Evolutionary conservation across 2,888 invertebrate genomes (phyloP), one percentile per base, ranked within the genome.

Genomic region (Cheilosia soror): DNA sequence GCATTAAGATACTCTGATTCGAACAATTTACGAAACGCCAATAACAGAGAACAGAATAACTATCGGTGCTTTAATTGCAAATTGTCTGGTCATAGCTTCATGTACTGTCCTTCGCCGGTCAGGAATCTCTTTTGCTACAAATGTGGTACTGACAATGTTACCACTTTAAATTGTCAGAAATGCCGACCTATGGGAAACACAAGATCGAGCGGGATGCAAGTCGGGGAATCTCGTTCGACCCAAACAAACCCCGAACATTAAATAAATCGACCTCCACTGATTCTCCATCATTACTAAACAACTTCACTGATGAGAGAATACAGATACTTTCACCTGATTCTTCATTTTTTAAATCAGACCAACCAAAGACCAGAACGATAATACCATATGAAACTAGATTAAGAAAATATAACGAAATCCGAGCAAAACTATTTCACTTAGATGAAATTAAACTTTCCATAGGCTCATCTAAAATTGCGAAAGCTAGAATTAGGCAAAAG

Each of bases 141-240:
- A 29, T 53, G 53, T 13, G 29, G 53, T 2, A 1, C 13, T 11
- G 53, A 53, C 6, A 53, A 53, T 29, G 29, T 53, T 3, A 53
- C 53, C 27, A 53, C 53, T 4, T 6, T 20, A 29, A 53, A 53
- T 31, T 53, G 53, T 11, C 29, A 13, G 1, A 53, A 13, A n/a
- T 53, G 57, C 15, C 33, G 7, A 15, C n/a, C n/a, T 6, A 7
- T n/a, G 57, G 33, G 57, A 57, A 57, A 57, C 57, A 6, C 7
- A 29, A 9, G 20, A 29, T 25, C 53, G 53, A 53, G 25, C 53
- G 53, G 29, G 53, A 29, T 53, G 29, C 27, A 4, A 29, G 13
- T 53, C 53, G 53, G 53, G 53, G 53, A 53, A 53, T 53, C 53
- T 27, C 20, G 20, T 20, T 20, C 20, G 20, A 20, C 20, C 20